Conservation (phyloP, 2,888 invertebrate genomes). For the Rhagophthalmus giganteus region DNA sequence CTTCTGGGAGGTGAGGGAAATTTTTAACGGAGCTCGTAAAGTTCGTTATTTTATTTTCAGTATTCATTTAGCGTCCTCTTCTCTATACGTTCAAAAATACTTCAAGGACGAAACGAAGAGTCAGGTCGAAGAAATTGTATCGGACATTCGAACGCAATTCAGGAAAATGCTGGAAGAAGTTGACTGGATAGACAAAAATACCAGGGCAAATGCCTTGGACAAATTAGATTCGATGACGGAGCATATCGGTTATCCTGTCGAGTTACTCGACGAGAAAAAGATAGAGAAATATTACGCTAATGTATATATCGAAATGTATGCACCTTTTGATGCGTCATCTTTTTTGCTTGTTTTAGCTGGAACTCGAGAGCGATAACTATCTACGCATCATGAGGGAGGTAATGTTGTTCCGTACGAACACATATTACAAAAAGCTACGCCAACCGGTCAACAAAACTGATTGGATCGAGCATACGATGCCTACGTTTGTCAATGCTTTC, state of each 20-base stretch:
- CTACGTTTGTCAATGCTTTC: constrained; percentile 78
- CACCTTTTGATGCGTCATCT: neutral
- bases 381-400: neutral
- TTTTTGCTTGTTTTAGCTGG: neutral
- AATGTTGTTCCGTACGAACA: constrained; percentile 56
- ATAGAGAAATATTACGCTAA: neutral
- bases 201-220: constrained; percentile 7
- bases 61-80: constrained; percentile 65
- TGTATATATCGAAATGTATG: neutral
- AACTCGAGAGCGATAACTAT: neutral
- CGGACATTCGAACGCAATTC: constrained; percentile 80
- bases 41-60: constrained; percentile 3
- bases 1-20: constrained; percentile 75
- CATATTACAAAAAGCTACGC: constrained; percentile 60
- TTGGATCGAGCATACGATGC: constrained; percentile 75
- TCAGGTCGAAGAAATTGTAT: constrained; percentile 80
- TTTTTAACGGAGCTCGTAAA: too few relatives aligned
- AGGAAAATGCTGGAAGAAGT: constrained; percentile 75
- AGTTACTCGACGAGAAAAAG: neutral
- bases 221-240: constrained; percentile 4
- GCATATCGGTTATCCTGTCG: constrained; percentile 9
- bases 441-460: constrained; percentile 75
- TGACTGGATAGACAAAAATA: constrained; percentile 86
- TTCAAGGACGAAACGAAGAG: constrained; percentile 3
- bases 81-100: constrained; percentile 83